phyloP scores from a whole-genome alignment of 2,888 invertebrate genomes.

The Dasypogon diadema region DNA sequence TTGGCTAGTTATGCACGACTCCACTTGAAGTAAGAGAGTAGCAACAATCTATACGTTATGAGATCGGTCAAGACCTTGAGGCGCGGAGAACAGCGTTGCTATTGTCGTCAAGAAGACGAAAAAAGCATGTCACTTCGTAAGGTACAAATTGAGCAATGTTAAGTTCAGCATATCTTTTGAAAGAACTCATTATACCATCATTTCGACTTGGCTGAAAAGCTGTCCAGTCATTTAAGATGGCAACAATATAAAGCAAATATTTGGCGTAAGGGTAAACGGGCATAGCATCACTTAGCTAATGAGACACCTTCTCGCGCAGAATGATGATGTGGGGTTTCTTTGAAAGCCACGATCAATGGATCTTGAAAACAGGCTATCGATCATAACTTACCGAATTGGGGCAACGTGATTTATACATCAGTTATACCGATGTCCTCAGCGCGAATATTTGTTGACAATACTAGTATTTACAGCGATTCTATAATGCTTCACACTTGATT shows the following conservation, averaged over 20 bases:
- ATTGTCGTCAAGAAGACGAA: background rate
- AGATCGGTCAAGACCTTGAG: background rate
- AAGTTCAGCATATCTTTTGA: too few species aligned
- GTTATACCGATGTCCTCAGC: constrained; percentile 13
- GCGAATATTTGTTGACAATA: constrained; percentile 8
- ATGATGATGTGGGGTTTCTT: background rate
- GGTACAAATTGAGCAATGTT: background rate
- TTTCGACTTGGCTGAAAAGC: too few species aligned
- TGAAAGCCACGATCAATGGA: background rate
- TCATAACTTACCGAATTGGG: constrained; percentile 15
- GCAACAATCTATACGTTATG: background rate
- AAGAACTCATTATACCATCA: too few species aligned
- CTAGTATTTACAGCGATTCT: constrained; percentile 6
- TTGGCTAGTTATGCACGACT: constrained; percentile 12
- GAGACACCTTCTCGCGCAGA: background rate
- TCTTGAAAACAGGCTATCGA: background rate
- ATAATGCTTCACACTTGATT: constrained; percentile 35
- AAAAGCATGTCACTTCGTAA: background rate
- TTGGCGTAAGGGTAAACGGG: background rate
- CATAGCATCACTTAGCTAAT: background rate
- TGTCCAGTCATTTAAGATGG: too few species aligned
- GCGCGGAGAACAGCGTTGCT: background rate
- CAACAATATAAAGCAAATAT: too few species aligned
- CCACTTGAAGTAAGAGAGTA: background rate
- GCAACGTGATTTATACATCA: constrained; percentile 22